Evolutionary conservation across 2,113 vertebrate species (phyloP), one percentile per base, ranked within the genome.

Genomic region (Dipodomys ordii): DNA sequence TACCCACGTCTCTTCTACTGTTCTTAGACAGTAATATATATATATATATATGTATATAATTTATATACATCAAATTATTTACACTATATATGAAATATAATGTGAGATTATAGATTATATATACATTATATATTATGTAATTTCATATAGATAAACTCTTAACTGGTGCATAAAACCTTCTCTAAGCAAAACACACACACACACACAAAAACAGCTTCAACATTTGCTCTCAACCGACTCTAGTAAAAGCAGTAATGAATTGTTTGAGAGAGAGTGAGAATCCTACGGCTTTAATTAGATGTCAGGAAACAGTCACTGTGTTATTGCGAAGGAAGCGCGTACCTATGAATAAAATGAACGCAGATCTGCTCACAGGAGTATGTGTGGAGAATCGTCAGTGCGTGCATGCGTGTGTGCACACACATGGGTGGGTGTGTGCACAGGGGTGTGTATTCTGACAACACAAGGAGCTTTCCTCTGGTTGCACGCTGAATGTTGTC

Each of bases 171-270:
- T 8, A 69, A 53, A 93, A 92, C 78, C 84, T 77, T 88, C 74
- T 97, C 97, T 96, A 94, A 96, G 92, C 3, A 96, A 96, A 68
- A 74, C 49, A 57, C 53, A 57, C 53, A 57, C 12, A 57, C 11
- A 57, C n/a, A n/a, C n/a, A 13, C 3, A 57, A 57, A 4, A 57
- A 2, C 4, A 96, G 30, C 19, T 25, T 87, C 35, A 97, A 95
- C 57, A 91, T 95, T 95, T 92, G 78, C 80, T 92, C 77, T 76
- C 77, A 96, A 95, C 93, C 71, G 1, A 94, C 97, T 97, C 96
- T 74, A 93, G 69, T 80, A 93, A 96, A 97, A 89, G 71, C 94
- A 46, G 88, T 92, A 76, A 32, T 57, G 76, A 97, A 95, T 20
- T 78, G 71, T 65, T 79, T 90, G 80, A 60, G 44, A 22, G 46